Base-by-base conservation (phyloP, 2,888 invertebrate species). In the Lysandra bellargus region DNA sequence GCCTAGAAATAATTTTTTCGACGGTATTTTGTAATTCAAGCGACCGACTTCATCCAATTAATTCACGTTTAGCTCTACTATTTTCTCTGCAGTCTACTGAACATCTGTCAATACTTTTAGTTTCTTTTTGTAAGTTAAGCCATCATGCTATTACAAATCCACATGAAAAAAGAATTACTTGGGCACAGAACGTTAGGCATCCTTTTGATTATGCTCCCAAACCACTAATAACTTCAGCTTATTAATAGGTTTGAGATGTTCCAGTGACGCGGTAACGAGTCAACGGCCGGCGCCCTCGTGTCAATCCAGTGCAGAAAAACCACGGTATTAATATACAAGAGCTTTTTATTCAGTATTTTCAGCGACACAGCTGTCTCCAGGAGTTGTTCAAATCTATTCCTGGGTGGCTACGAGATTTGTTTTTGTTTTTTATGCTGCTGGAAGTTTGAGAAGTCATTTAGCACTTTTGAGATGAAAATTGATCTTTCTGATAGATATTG, bases 11-110 rank as follows among this genome's bases (percentile, higher is more conserved):
- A 80, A 80, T 79, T 79, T 80, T 78, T 79, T 72, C 78, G 78
- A 78, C 69, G 80, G 74, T 78, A 80, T 78, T 80, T 81, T 75
- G 75, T 64, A 79, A 79, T n/a, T n/a, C n/a, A n/a, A n/a, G 83
- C 80, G 83, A 81, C 73, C 81, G 79, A 83, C 82, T 82, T 79
- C 80, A 81, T 82, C 75, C 80, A 80, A 83, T 82, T 81, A 82
- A 83, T 83, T 80, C 80, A 79, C 69, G 61, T 60, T 80, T 79
- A 69, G 33, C 14, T 64, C 64, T 23, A 30, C 64, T 30, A 30
- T 64, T 64, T 64, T 12, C 30, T 57, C 57, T 57, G 17, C 57
- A 4, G 12, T 57, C 57, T 57, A 17, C 57, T 57, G 4, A 57
- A 57, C 4, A 57, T 57, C 57, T 57, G 4, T 17, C 17, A 57